These are phyloP conservation scores for Lepus timidus DNA, from an alignment of 2,113 vertebrate species.

Conservation along the genomic window DNA sequence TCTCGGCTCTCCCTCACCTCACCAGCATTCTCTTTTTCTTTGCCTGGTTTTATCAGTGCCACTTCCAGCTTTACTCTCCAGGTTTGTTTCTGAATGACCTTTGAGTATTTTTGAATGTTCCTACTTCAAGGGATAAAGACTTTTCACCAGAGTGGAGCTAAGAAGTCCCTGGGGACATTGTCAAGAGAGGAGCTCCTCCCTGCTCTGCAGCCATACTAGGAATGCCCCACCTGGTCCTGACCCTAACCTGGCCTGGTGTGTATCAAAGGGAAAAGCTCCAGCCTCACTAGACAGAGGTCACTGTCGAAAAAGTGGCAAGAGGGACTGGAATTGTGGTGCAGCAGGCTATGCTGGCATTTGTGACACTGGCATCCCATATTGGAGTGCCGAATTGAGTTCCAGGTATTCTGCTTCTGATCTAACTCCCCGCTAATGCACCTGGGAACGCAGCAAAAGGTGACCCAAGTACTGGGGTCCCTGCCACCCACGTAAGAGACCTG, in stretches of 20 bases:
- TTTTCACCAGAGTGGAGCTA: not conserved
- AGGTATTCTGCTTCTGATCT: too few species aligned
- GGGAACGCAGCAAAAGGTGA: too few species aligned
- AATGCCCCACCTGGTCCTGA: too few species aligned
- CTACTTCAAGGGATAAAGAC: not conserved
- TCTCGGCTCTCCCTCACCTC: not conserved
- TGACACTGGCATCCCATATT: too few species aligned
- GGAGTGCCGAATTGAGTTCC: too few species aligned
- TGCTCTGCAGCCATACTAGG: not conserved
- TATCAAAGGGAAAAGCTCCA: not conserved
- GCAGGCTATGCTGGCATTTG: too few species aligned
- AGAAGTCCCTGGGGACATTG: not conserved
- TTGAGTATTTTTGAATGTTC: not conserved
- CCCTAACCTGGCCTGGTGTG: not conserved
- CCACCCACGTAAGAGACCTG: too few species aligned
- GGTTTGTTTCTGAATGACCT: not conserved
- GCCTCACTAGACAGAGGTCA: not conserved
- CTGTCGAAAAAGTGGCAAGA: not conserved
- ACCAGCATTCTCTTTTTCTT: not conserved
- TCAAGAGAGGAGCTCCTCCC: not conserved
- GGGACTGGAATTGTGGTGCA: not conserved
- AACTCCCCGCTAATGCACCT: too few species aligned
- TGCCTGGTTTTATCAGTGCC: not conserved
- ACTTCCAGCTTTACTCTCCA: not conserved
- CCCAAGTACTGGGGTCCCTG: too few species aligned